These are phyloP conservation scores for Bombus balteatus DNA, from an alignment of 1,140 invertebrate genomes.

Conservation along the genomic window DNA sequence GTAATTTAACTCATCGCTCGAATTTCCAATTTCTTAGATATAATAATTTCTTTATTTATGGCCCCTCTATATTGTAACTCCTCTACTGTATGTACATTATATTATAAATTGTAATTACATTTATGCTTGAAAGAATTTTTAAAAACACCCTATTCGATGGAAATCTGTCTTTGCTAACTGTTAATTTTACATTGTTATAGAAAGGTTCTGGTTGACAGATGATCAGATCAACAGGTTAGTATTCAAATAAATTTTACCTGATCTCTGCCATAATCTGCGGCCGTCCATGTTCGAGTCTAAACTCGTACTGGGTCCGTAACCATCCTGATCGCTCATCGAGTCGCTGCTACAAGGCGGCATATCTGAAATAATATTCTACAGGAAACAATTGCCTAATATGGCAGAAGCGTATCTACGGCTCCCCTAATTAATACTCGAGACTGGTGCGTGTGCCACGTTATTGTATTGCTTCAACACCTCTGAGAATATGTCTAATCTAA, in stretches of 20 bases:
- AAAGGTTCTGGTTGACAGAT: neutral
- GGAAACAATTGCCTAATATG: conserved; percentile 1
- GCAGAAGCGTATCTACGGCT: neutral
- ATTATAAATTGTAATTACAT: neutral
- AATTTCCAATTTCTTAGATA: too few species aligned
- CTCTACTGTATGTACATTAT: too few species aligned
- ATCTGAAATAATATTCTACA: conserved; percentile 72
- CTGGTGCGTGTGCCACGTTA: conserved; percentile 31
- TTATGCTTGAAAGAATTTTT: neutral
- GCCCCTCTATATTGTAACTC: neutral
- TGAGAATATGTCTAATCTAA: conserved; percentile 51
- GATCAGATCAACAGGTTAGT: neutral
- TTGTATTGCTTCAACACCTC: neutral
- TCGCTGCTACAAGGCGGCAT: conserved; percentile 81
- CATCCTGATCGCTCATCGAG: conserved; percentile 84
- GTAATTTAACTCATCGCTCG: too few species aligned
- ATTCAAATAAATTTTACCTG: conserved; percentile 74
- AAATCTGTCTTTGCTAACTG: neutral
- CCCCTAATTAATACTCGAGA: conserved; percentile 41
- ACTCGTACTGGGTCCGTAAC: conserved; percentile 84
- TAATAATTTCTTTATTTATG: neutral
- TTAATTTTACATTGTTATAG: neutral
- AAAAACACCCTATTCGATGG: neutral
- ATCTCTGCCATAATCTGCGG: conserved; percentile 83
- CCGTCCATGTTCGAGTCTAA: conserved; percentile 85